phyloP scores from a whole-genome alignment of 2,113 vertebrate genomes.

The Oophaga pumilio region DNA sequence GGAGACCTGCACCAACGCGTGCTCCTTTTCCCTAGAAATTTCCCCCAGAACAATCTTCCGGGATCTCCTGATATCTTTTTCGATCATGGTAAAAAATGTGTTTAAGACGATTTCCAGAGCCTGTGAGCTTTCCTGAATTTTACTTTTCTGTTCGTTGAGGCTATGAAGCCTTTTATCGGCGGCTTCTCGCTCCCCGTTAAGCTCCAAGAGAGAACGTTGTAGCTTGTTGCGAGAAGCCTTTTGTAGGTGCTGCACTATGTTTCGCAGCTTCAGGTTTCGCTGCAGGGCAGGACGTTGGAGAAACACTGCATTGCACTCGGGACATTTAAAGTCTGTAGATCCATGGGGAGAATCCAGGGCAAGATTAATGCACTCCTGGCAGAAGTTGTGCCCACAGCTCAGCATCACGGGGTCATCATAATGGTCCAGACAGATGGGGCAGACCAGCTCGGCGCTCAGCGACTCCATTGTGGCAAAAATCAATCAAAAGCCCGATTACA shows the following conservation, averaged over 20 bases:
- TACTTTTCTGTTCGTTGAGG: background rate
- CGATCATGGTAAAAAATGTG: background rate
- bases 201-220: background rate
- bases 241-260: background rate
- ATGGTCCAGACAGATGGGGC: background rate
- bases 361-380: background rate
- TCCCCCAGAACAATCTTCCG: background rate
- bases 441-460: background rate
- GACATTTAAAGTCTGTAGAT: background rate
- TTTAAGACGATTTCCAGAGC: background rate
- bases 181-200: background rate
- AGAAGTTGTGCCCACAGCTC: conserved; percentile 24
- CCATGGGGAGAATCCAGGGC: background rate
- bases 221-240: background rate
- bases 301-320: background rate
- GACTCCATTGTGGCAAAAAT: background rate
- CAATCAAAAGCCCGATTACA: background rate
- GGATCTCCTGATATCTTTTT: background rate
- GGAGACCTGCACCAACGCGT: background rate
- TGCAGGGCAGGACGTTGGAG: background rate
- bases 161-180: background rate
- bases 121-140: conserved; percentile 9
- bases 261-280: conserved; percentile 1
- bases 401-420: conserved; percentile 7
- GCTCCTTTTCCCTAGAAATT: conserved; percentile 1